Evolutionary conservation across 2,888 invertebrate genomes (phyloP), one percentile per base, ranked within the genome.

Genomic region (Mesorhabditis belari): DNA sequence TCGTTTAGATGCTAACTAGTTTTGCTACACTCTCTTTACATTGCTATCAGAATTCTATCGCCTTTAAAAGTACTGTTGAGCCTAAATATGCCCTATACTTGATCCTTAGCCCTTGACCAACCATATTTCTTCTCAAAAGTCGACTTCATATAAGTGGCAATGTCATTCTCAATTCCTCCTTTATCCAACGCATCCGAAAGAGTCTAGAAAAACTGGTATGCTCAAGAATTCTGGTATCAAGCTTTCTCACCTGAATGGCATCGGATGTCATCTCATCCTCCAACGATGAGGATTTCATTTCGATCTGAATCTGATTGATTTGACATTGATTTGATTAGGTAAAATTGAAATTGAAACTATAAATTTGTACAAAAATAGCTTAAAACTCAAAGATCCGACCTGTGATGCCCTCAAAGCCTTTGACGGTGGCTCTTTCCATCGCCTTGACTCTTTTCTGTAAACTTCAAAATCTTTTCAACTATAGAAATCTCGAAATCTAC

Each of bases 101-200:
- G n/a, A n/a, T n/a, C n/a, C n/a, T n/a, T n/a, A n/a, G n/a, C n/a
- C n/a, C n/a, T n/a, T n/a, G n/a, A n/a, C n/a, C n/a, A n/a, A 35
- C 44, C 44, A n/a, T 35, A 35, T 35, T 35, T 35, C 44, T 9
- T 35, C 44, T 35, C 44, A 35, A 35, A 35, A 17, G 12, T 9
- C 44, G 44, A 17, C 44, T 35, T 35, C 44, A 35, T 35, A 35
- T 17, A 35, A 9, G 66, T 68, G 3, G 70, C 70, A 26, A 70
- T 70, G 44, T 70, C 67, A 53, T 70, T 70, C 50, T 70, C 70
- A 49, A 70, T 70, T 12, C 68, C 68, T 55, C 70, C 67, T 6
- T 65, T 55, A 27, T 63, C 61, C 6, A 70, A 23, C 0, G 67
- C 70, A 21, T 67, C 63, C 35, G 64, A 66, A 5, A 70, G 55